Evolutionary conservation across 37 sponge, comb jelly and placozoan species (phyloP), one percentile per base, ranked within the genome.

Genomic region (Oscarella lobularis): DNA sequence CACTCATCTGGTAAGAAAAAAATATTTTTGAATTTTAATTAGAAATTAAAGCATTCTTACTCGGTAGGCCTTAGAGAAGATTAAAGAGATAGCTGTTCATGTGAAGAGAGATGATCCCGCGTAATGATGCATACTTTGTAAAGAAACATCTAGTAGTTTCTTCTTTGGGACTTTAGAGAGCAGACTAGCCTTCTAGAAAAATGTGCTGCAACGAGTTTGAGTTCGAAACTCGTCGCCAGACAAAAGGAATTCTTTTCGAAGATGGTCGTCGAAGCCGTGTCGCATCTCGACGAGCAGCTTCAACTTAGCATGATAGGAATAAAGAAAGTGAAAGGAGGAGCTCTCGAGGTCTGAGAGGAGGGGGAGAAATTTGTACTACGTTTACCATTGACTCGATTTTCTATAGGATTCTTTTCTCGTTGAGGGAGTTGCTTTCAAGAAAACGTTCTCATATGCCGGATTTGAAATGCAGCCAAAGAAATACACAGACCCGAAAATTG

Each of bases 391-490:
- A 27, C 60, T 30, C 27, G 40, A 0, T 20, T 31, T 3, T 36
- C 33, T 76, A n/a, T 66, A 87, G 81, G 99, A 98, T 34, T 89
- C 95, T 2, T 86, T 76, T 34, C 80, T 98, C 35, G 75, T 98
- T 20, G 82, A 72, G 39, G 99, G 99, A 38, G 99, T 98, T 35
- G 99, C 95, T 2, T 98, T 98, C 81, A 98, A 98, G 84, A 98
- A 98, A 86, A 98, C 99, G 29, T 98, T 98, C 82, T 98, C 99
- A 32, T 98, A 98, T 60, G 99, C 99, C 77, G 99, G 85, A 31
- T 98, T 98, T 87, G 99, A 98, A 80, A 98, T 98, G 99, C 99
- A 98, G 74, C 95, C 88, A 4, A 98, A 98, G 81, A 82, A 74
- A 5, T 98, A 91, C 79, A 77, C 31, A 9, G 66, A 75, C n/a